Conservation (phyloP, 2,888 invertebrate species). For the Tetranychus truncatus region DNA sequence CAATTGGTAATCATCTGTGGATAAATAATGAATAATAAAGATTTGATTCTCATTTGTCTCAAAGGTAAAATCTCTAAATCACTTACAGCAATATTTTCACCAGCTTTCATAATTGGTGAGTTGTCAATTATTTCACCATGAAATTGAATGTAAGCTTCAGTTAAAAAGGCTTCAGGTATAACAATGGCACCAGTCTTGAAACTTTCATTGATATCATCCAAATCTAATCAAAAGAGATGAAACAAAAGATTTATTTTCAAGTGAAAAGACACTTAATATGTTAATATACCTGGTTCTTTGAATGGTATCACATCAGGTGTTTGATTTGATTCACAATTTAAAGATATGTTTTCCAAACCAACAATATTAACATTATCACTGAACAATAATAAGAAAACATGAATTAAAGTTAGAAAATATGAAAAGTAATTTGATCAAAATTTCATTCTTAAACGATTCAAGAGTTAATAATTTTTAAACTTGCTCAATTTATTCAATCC, state of each 20-base stretch:
- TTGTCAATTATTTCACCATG: not conserved
- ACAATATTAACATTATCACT: not conserved
- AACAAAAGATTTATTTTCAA: not conserved
- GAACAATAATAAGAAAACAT: not conserved
- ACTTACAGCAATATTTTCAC: conserved; percentile 1
- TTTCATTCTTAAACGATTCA: too few species aligned
- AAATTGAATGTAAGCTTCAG: not conserved
- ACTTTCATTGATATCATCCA: not conserved
- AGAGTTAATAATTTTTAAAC: too few species aligned
- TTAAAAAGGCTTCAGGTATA: not conserved
- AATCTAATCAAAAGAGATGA: not conserved
- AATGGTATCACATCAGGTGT: not conserved
- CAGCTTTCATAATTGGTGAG: not conserved
- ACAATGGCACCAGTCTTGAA: not conserved
- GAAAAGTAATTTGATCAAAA: too few species aligned
- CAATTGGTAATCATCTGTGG: not conserved
- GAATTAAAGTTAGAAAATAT: too few species aligned
- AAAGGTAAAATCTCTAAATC: not conserved
- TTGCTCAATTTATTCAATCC: too few species aligned
- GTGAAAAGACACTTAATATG: not conserved
- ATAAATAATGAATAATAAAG: not conserved
- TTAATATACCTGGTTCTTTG: not conserved
- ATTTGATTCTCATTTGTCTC: not conserved
- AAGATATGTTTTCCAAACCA: not conserved
- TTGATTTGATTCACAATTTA: not conserved